Evolutionary conservation across 1,140 invertebrate species (phyloP).

Genomic region (Apis mellifera): Amel_HAv3.1 CM009942.2:6108501-6109000

Average conservation of each 20-base stretch:
- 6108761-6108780: background rate
- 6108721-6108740: background rate
- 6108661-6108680: background rate
- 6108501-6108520: background rate
- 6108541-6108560: background rate
- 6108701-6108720: background rate
- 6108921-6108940: background rate
- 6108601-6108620: background rate
- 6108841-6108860: background rate
- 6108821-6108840: background rate
- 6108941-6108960: background rate
- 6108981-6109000: background rate
- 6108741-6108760: background rate
- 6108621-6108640: background rate
- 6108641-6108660: background rate
- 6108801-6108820: background rate
- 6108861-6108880: background rate
- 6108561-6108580: background rate
- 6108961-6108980: background rate
- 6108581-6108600: background rate
- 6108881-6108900: background rate
- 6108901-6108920: background rate
- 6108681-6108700: background rate
- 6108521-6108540: conserved; percentile 7
- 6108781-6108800: background rate